Conservation (phyloP, 2,888 invertebrate species). For the Chrysomela aeneicollis region DNA sequence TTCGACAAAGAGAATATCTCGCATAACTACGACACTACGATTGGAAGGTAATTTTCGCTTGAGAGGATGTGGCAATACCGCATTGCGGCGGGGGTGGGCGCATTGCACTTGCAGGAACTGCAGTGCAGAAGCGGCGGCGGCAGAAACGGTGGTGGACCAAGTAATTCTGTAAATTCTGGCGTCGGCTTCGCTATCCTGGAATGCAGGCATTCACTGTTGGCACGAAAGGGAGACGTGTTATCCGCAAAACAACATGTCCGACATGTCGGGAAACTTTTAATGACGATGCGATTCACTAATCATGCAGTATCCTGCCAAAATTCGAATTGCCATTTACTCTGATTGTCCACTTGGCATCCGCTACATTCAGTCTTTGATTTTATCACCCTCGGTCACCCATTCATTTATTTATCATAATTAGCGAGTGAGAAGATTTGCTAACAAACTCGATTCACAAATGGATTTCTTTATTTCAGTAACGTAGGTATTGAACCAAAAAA, state of each 20-base stretch:
- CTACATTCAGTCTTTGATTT: too few relatives aligned
- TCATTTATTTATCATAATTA: too few relatives aligned
- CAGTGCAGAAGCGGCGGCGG: constrained; percentile 42
- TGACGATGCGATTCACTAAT: background rate
- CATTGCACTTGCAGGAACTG: constrained; percentile 53
- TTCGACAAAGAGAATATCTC: too few relatives aligned
- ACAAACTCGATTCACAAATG: too few relatives aligned
- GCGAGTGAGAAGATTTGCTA: too few relatives aligned
- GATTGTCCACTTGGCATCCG: too few relatives aligned
- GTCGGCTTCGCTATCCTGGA: constrained; percentile 44
- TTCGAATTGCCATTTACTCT: background rate
- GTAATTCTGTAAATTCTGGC: constrained; percentile 42
- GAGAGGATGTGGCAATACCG: constrained; percentile 47
- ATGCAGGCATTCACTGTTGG: constrained; percentile 49
- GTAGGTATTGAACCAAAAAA: too few relatives aligned
- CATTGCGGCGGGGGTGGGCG: constrained; percentile 63
- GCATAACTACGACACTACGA: too few relatives aligned
- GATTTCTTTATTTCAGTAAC: too few relatives aligned
- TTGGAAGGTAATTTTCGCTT: background rate
- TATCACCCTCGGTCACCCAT: too few relatives aligned
- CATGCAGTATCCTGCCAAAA: background rate
- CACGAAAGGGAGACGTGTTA: constrained; percentile 5
- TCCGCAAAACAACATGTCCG: background rate
- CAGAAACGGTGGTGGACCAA: constrained; percentile 46
- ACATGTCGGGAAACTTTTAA: background rate